Conservation (phyloP, 2,113 vertebrate genomes). For the Onychostruthus taczanowskii region DNA sequence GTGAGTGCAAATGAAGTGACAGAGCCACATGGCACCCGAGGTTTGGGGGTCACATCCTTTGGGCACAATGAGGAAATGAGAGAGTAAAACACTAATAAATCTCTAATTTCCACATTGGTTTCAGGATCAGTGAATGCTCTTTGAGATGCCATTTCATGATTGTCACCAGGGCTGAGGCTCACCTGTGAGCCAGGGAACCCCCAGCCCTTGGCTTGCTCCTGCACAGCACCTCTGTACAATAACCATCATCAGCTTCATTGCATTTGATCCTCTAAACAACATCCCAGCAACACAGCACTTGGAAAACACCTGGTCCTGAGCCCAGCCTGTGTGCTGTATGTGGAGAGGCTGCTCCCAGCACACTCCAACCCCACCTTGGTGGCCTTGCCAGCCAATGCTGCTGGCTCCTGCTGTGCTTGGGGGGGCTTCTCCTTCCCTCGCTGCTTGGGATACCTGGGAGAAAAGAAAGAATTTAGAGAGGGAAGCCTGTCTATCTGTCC, state of each 20-base stretch:
- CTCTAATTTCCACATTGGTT: background rate
- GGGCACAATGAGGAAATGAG: background rate
- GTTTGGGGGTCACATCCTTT: background rate
- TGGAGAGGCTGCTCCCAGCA: background rate
- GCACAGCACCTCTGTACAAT: fast-evolving
- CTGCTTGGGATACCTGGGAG: conserved; percentile 70
- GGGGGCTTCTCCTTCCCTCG: conserved; percentile 75
- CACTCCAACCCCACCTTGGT: conserved; percentile 60
- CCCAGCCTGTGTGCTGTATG: background rate
- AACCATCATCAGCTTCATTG: fast-evolving
- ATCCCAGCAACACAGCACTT: background rate
- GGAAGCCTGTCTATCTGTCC: background rate
- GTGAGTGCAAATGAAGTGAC: background rate
- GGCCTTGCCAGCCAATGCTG: conserved; percentile 6
- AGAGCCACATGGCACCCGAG: background rate
- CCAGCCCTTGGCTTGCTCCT: background rate
- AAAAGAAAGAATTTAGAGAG: background rate
- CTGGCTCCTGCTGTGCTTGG: conserved; percentile 62
- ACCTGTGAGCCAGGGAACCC: background rate
- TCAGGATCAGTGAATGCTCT: background rate
- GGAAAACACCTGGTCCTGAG: background rate
- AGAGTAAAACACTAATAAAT: background rate
- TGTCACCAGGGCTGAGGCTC: background rate
- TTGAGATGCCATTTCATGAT: background rate
- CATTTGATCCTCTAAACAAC: background rate